Evolutionary conservation across 2,888 invertebrate species (phyloP).

Genomic region (Philonicus albiceps): DNA sequence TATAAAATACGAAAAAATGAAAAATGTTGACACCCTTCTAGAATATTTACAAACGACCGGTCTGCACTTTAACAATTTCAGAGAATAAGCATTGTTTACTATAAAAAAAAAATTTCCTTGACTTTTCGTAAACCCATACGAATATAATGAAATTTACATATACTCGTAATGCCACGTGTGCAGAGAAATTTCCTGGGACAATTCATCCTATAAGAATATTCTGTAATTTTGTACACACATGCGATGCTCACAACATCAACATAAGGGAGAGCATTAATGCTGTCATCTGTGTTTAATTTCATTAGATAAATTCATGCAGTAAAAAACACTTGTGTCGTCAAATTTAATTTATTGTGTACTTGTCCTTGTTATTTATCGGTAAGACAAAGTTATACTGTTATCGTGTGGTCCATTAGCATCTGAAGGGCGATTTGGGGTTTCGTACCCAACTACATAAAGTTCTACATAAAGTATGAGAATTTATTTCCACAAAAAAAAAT

Average conservation of each 20-base stretch:
- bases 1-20: not conserved
- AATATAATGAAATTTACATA: not conserved
- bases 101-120: not conserved
- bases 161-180: not conserved
- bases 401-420: not conserved
- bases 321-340: not conserved
- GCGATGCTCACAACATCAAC: not conserved
- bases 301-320: not conserved
- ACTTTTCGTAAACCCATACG: not conserved
- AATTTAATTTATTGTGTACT: not conserved
- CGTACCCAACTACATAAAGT: no score
- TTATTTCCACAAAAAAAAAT: not conserved
- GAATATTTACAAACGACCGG: not conserved
- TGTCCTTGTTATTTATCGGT: not conserved
- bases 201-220: not conserved
- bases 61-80: not conserved
- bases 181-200: not conserved
- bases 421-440: not conserved
- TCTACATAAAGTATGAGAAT: not conserved
- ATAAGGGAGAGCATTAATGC: not conserved
- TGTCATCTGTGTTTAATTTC: not conserved
- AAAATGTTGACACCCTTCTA: not conserved
- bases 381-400: not conserved
- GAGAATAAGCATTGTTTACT: not conserved
- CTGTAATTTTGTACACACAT: not conserved